A percentile compares a stretch with the other conserved stretches of the same genome.
phyloP scores from a whole-genome alignment of 2,113 vertebrate species.

The Nymphicus hollandicus region DNA sequence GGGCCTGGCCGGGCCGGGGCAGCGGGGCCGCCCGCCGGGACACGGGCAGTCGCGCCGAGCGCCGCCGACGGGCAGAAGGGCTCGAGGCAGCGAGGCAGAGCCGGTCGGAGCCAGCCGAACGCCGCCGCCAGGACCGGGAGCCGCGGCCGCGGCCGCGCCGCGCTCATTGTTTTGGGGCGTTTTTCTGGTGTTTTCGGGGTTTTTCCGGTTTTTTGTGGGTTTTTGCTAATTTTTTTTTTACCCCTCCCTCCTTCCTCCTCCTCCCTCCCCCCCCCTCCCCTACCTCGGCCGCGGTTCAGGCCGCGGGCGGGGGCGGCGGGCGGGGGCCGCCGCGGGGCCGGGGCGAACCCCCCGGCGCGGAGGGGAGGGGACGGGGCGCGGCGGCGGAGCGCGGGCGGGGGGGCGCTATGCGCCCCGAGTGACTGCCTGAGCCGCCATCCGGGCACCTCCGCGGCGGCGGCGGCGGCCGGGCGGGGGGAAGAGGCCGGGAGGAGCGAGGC shows the following conservation, averaged over 20 bases:
- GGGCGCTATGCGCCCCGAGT: constrained; percentile 42
- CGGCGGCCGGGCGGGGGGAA: constrained; percentile 55
- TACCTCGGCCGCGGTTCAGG: no score
- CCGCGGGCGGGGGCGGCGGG: no score
- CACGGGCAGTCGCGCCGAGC: constrained; percentile 57
- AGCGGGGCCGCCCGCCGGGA: constrained; percentile 64
- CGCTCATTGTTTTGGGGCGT: not conserved
- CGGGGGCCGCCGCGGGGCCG: no score
- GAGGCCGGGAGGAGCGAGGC: constrained; percentile 54
- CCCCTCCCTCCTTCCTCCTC: no score
- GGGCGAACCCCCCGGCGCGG: no score
- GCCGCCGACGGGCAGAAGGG: constrained; percentile 12
- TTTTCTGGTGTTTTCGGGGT: not conserved
- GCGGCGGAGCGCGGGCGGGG: no score
- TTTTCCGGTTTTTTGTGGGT: not conserved
- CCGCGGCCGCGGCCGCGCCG: not conserved
- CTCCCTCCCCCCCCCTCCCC: no score
- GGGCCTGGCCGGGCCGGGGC: constrained; percentile 76
- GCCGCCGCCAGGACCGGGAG: not conserved
- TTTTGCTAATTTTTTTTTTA: not conserved
- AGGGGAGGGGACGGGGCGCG: no score
- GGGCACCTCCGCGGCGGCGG: constrained; percentile 56
- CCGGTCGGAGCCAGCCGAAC: constrained; percentile 30
- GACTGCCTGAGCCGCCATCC: constrained; percentile 54
- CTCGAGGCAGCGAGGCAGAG: constrained; percentile 60